phyloP scores from a whole-genome alignment of 1,140 invertebrate genomes.

The Saccostrea echinata region DNA sequence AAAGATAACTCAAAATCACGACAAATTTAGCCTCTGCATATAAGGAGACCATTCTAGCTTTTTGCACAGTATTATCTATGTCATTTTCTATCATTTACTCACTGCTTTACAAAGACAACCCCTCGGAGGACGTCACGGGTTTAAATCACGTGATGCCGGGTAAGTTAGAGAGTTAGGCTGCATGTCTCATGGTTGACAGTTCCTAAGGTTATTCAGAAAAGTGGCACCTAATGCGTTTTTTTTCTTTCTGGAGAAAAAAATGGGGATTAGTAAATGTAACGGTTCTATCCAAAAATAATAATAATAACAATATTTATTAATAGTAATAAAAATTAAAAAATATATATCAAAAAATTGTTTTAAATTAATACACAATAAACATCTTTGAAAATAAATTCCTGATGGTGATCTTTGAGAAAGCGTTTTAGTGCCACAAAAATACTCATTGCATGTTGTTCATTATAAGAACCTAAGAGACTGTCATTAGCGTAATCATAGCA shows the following conservation, averaged over 20 bases:
- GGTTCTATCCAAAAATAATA: no score
- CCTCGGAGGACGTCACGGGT: background rate
- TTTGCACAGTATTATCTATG: no score
- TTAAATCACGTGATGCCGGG: background rate
- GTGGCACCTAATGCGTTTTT: background rate
- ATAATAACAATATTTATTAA: no score
- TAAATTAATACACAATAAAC: no score
- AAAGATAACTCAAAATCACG: background rate
- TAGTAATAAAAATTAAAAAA: no score
- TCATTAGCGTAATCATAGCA: background rate
- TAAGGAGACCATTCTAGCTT: background rate
- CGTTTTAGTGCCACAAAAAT: background rate
- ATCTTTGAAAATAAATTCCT: no score
- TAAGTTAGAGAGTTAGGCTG: slow-evolving; percentile 1
- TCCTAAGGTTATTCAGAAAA: background rate
- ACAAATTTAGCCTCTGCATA: background rate
- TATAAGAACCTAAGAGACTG: background rate
- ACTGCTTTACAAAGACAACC: slow-evolving; percentile 23
- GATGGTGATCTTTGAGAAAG: background rate
- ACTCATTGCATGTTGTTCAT: background rate
- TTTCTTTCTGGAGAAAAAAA: background rate
- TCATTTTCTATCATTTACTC: background rate
- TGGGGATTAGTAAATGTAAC: no score
- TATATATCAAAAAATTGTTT: no score
- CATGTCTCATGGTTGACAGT: background rate